Base-by-base conservation (phyloP, 2,113 vertebrate genomes). In the Clarias batrachus region DNA sequence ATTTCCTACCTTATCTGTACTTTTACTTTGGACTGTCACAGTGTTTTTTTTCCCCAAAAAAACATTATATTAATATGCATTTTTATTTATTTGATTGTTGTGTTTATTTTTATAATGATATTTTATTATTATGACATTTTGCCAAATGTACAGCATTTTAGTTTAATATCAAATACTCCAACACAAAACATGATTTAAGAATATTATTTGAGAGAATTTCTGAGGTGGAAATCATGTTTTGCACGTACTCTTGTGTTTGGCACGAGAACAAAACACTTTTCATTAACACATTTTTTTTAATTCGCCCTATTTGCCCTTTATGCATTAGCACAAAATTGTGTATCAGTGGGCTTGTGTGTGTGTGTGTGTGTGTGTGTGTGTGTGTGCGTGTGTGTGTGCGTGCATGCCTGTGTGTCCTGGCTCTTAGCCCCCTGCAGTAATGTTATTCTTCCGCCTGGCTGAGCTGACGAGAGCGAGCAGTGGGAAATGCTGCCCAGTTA, bases 381-480 rank as follows among this genome's bases (percentile, higher is more conserved):
- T 33, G 27, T 7, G 66, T 5, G 65, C 27, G 19, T 33, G 65
- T 66, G 65, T 14, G 65, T 1, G 12, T 27, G 65, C 3, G 10
- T 66, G 65, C n/a, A 19, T 59, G 57, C 17, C 3, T 59, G 7
- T 56, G 80, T 62, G 57, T 76, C n/a, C 84, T 83, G 76, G 81
- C 89, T 90, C 84, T 86, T 82, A 81, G 90, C 89, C 92, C 92
- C 94, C 93, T 93, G 92, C 92, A 92, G 93, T 92, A 94, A 94
- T 94, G 95, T 96, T 95, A 94, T 94, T 95, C 94, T 96, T 95
- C 92, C 93, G 93, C 92, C 93, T 91, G 93, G 93, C 87, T 94
- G 95, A 94, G 52, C 89, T 86, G 88, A 91, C 87, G 77, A 52
- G 71, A 59, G 57, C 27, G 90, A 88, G 90, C 89, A 85, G 87